These are phyloP conservation scores for Drosophila phalerata DNA, from an alignment of 2,888 invertebrate genomes.

Conservation along the genomic window DNA sequence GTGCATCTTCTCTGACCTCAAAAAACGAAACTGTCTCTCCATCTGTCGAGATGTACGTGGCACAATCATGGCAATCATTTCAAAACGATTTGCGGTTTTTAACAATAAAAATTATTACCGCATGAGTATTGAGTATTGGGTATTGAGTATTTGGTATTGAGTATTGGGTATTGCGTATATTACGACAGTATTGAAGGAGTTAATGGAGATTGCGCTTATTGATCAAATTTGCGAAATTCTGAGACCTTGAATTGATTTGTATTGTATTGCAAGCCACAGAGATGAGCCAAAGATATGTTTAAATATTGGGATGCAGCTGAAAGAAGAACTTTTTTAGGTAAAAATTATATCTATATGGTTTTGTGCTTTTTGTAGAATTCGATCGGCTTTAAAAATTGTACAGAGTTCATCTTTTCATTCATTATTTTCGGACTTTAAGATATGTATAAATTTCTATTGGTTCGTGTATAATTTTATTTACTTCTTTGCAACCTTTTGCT, in stretches of 20 bases:
- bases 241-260: conserved; percentile 15
- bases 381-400: not conserved
- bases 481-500: conserved; percentile 3
- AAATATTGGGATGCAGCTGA: not conserved
- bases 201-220: conserved; percentile 22
- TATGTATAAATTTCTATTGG: not conserved
- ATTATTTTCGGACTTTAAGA: not conserved
- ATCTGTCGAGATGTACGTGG: not conserved
- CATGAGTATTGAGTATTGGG: conserved; percentile 24
- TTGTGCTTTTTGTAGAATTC: no score
- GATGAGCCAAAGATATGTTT: not conserved
- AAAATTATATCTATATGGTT: not conserved
- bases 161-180: conserved; percentile 17
- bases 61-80: conserved; percentile 46
- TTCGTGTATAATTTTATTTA: not conserved
- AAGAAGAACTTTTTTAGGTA: not conserved
- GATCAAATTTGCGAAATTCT: conserved; percentile 23
- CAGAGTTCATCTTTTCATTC: no score
- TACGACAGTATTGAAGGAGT: conserved; percentile 24
- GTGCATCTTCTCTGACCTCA: conserved; percentile 26
- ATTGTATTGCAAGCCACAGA: not conserved
- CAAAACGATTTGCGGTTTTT: conserved; percentile 56
- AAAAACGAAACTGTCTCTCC: conserved; percentile 11
- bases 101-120: conserved; percentile 46
- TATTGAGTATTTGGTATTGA: conserved; percentile 4